Base-by-base conservation (phyloP, 2,797 vertebrate genomes). In the Silurus lanzhouensis region DNA sequence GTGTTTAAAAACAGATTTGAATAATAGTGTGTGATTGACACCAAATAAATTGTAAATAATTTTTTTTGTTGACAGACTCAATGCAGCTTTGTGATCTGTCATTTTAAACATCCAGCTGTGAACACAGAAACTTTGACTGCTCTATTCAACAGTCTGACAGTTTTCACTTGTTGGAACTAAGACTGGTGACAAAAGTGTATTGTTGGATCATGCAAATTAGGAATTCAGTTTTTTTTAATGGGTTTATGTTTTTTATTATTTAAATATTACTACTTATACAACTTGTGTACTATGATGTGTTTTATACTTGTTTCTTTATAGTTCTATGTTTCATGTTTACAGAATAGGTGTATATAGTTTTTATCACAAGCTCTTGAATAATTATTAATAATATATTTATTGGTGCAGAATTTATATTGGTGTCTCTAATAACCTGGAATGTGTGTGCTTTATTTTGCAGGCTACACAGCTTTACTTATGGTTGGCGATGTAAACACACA, bases 61-160 rank as follows among this genome's bases (percentile, higher is more conserved):
- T 57, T 68, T 60, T 31, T 58, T 38, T 38, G 14, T 20, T 52
- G 78, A 72, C 9, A 38, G 46, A 52, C 27, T 84, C 74, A 80
- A 44, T 67, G 60, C 25, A 58, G n/a, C 63, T 83, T 48, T 77
- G 25, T 83, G 83, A 71, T 83, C 57, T 70, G 20, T 58, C 58
- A 60, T 46, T 25, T 48, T 63, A 72, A 83, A 31, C 55, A 12
- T 31, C 77, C 68, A n/a, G 14, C 63, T 60, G 48, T 78, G 68
- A 74, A 46, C 52, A 82, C 17, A 48, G n/a, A 57, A 85, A 46
- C 79, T 52, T 48, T 66, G 75, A 20, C 14, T 5, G 25, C 52
- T 61, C 22, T 48, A 9, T 46, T 84, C 55, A 48, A 3, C 66
- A 71, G 31, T 22, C 31, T 63, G 17, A n/a, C 55, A 57, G 17